Conservation (phyloP, 2,797 vertebrate species). For the Peromyscus attwateri region DNA sequence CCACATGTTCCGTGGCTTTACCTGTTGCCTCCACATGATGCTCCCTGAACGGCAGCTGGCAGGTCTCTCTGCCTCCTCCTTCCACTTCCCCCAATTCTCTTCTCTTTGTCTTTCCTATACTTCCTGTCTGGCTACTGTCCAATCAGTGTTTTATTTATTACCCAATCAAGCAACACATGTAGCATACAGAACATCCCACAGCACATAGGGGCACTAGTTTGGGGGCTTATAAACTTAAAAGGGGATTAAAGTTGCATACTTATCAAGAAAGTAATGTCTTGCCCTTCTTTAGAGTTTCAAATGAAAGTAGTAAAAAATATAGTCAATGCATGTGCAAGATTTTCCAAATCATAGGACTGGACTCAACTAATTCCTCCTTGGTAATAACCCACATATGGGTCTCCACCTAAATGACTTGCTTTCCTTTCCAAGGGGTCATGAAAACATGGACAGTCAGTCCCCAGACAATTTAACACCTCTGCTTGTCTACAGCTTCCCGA, state of each 20-base stretch:
- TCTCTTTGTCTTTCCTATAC: too few species aligned
- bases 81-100: too few species aligned
- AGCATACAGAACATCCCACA: too few species aligned
- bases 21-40: too few species aligned
- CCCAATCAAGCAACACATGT: too few species aligned
- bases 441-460: not conserved
- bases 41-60: too few species aligned
- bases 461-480: not conserved
- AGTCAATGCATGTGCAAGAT: not conserved
- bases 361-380: not conserved
- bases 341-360: not conserved
- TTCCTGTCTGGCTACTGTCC: too few species aligned
- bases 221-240: conserved; percentile 35
- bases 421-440: not conserved
- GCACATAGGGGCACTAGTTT: not conserved
- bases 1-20: too few species aligned
- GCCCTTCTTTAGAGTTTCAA: conserved; percentile 49
- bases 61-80: too few species aligned
- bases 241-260: conserved; percentile 26
- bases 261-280: conserved; percentile 29
- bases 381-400: not conserved
- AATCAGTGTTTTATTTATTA: too few species aligned
- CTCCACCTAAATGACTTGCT: conserved; percentile 5
- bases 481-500: not conserved
- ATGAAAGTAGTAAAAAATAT: not conserved